These are phyloP conservation scores for Carlito syrichta DNA, from an alignment of 2,113 vertebrate species.

Conservation along the genomic window DNA sequence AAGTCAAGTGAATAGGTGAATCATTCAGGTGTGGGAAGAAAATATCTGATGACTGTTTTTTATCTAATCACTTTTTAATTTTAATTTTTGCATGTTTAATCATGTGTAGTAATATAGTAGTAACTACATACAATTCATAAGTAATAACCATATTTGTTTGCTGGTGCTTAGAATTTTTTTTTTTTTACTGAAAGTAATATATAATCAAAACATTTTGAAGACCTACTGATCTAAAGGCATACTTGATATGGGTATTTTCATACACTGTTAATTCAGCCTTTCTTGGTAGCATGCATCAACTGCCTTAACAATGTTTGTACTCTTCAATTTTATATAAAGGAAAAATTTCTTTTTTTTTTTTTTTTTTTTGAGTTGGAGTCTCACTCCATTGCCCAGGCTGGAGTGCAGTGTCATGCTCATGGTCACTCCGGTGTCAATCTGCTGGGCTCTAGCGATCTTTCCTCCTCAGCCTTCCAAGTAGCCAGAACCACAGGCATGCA, in stretches of 20 bases:
- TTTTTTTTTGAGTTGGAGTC: too few relatives aligned
- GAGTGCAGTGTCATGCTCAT: too few relatives aligned
- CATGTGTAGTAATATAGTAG: background rate
- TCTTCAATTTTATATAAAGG: background rate
- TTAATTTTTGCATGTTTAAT: background rate
- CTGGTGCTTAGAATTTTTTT: background rate
- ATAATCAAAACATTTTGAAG: background rate
- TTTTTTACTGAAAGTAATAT: background rate
- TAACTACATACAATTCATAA: background rate
- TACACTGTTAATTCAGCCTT: background rate
- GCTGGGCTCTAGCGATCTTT: too few relatives aligned
- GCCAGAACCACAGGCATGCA: too few relatives aligned
- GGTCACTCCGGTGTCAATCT: too few relatives aligned
- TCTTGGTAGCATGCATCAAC: background rate
- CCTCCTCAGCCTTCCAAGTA: too few relatives aligned
- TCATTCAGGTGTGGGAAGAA: background rate
- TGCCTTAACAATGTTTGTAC: background rate
- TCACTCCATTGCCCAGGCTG: too few relatives aligned
- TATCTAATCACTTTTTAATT: background rate
- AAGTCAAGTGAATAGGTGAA: background rate
- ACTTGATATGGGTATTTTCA: background rate
- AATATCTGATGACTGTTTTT: background rate
- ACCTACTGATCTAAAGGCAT: background rate
- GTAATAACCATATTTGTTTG: background rate
- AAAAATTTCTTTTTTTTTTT: too few relatives aligned